A percentile compares a stretch with the other conserved stretches of the same genome.
phyloP scores from a whole-genome alignment of 2,888 invertebrate species.

The Drosophila cognata region DNA sequence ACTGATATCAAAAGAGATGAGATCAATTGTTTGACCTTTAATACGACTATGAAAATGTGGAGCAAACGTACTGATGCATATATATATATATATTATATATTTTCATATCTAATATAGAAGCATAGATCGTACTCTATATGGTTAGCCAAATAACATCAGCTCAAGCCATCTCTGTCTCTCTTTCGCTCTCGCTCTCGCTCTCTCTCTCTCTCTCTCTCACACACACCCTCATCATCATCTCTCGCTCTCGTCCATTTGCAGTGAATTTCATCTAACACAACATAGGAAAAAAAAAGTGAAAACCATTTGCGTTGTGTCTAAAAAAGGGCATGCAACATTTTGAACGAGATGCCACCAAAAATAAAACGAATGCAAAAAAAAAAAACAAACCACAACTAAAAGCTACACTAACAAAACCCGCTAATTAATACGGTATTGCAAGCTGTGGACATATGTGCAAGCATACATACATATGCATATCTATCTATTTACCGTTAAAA shows the following conservation, averaged over 20 bases:
- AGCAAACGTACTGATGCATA: conserved; percentile 4
- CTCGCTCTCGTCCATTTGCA: conserved; percentile 15
- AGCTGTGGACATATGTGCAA: conserved; percentile 15
- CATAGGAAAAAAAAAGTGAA: conserved; percentile 54
- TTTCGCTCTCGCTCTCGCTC: neutral
- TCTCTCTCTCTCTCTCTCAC: conserved; percentile 1
- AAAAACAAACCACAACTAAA: conserved; percentile 15
- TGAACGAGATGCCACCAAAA: conserved; percentile 27
- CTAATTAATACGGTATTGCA: conserved; percentile 48
- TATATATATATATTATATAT: neutral
- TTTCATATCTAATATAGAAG: neutral
- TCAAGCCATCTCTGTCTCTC: conserved; percentile 2
- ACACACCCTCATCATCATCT: neutral
- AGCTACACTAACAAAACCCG: conserved; percentile 35
- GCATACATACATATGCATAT: conserved; percentile 12
- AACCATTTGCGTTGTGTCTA: conserved; percentile 48
- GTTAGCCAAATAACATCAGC: conserved; percentile 7
- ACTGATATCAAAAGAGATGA: conserved; percentile 27
- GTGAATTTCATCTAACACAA: conserved; percentile 27
- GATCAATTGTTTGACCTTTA: conserved; percentile 13
- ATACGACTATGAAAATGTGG: conserved; percentile 15
- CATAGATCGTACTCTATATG: conserved; percentile 35
- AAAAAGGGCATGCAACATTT: conserved; percentile 61
- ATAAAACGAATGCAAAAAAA: conserved; percentile 34
- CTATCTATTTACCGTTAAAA: conserved; percentile 45